These are phyloP conservation scores for Chaetoderma sp. DNA, from an alignment of 2,888 invertebrate species.

Conservation along the genomic window DNA sequence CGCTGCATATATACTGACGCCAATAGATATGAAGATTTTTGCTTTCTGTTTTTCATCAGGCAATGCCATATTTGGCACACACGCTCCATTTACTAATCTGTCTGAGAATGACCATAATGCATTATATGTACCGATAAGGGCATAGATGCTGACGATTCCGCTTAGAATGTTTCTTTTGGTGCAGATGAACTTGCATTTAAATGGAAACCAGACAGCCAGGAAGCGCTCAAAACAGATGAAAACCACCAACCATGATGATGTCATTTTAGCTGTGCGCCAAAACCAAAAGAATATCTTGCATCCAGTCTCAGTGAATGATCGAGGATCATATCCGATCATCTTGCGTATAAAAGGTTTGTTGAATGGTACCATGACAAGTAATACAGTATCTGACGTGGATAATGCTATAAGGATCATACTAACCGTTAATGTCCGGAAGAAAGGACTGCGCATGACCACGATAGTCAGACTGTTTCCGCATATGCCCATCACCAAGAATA, in stretches of 20 bases:
- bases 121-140: conserved; percentile 33
- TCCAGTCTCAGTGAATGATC: conserved; percentile 35
- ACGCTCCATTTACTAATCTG: conserved; percentile 30
- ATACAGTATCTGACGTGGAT: conserved; percentile 43
- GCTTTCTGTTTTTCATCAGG: conserved; percentile 37
- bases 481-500: conserved; percentile 38
- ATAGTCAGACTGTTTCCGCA: conserved; percentile 44
- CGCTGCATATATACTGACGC: conserved; percentile 36
- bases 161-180: conserved; percentile 33
- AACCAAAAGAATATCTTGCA: conserved; percentile 47
- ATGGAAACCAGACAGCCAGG: conserved; percentile 46
- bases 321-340: conserved; percentile 39
- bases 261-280: conserved; percentile 44
- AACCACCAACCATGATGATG: conserved; percentile 51
- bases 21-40: conserved; percentile 12
- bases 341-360: conserved; percentile 41
- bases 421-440: conserved; percentile 36
- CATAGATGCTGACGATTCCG: conserved; percentile 33
- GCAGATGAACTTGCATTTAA: conserved; percentile 40
- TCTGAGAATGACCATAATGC: conserved; percentile 45
- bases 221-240: conserved; percentile 47
- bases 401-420: conserved; percentile 41
- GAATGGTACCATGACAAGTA: conserved; percentile 43
- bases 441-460: conserved; percentile 36
- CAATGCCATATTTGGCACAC: conserved; percentile 32